phyloP scores from a whole-genome alignment of 1,140 invertebrate genomes.

The Wiebesia pumilae region DNA sequence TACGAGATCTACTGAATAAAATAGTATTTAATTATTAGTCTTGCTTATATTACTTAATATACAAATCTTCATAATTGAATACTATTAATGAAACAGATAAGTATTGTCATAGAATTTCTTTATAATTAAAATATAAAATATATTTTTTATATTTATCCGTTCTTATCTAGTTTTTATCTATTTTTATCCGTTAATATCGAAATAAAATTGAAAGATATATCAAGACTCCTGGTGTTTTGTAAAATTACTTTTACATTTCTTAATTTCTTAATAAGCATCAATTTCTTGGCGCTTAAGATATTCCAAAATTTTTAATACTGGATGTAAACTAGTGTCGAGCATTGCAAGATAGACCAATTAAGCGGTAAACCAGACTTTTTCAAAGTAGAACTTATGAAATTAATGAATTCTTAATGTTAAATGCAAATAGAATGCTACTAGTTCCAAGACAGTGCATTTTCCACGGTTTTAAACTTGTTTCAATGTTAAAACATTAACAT shows the following conservation, averaged over 20 bases:
- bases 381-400: slow-evolving; percentile 40
- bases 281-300: neutral
- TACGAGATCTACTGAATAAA: no score
- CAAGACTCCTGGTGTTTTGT: neutral
- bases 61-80: no score
- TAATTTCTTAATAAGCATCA: neutral
- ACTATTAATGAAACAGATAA: no score
- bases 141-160: no score
- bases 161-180: no score
- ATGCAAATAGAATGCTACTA: slow-evolving; percentile 57
- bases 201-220: neutral
- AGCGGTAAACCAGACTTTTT: slow-evolving; percentile 9
- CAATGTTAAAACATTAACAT: slow-evolving; percentile 53
- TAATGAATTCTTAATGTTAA: slow-evolving; percentile 57
- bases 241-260: neutral
- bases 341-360: slow-evolving; percentile 14
- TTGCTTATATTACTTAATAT: no score
- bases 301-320: neutral
- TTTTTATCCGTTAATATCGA: neutral
- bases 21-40: no score
- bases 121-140: no score
- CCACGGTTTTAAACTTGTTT: neutral
- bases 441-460: slow-evolving; percentile 22
- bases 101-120: no score
- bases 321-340: slow-evolving; percentile 13